Evolutionary conservation across 2,888 invertebrate species (phyloP), one percentile per base, ranked within the genome.

Genomic region (Rosalia funebris): DNA sequence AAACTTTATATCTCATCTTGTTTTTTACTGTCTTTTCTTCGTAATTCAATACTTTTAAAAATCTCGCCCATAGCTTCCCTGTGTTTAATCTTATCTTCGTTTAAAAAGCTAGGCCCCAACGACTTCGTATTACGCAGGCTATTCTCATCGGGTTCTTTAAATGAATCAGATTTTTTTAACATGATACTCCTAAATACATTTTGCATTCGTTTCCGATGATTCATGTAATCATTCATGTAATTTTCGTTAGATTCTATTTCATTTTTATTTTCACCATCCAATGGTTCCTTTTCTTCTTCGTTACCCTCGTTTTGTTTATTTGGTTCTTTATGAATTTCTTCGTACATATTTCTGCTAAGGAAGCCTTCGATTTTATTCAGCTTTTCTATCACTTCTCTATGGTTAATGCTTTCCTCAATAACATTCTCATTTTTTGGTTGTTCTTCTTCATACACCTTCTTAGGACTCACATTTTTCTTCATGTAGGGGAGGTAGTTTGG

Each of bases 161-260:
- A 48, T 37, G 57, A 39, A 17, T 71, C 71, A 4, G 54, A 32
- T 47, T 72, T 71, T 17, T 72, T 68, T 53, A 75, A 59, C 61
- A 65, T 71, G 53, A 75, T 74, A 47, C 68, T 74, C 37, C 67
- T 71, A 50, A 77, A 71, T n/a, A 75, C 71, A 60, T 72, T 71
- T 17, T 70, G 60, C 71, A 72, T 75, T 65, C 75, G 65, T 42
- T 66, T 48, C 61, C 63, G 57, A 47, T 72, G 71, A n/a, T 59
- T 59, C 7, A 60, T 41, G 17, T 56, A 62, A 50, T 50, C 63
- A 11, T 20, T 50, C 7, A 19, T 19, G 15, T 34, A 36, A 15
- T 12, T 31, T 36, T 34, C 31, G 17, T 19, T 12, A n/a, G 10
- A n/a, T n/a, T 11, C 11, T 7, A 7, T n/a, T 3, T 58, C 56